Base-by-base conservation (phyloP, 2,113 vertebrate species). In the Felis chaus region DNA sequence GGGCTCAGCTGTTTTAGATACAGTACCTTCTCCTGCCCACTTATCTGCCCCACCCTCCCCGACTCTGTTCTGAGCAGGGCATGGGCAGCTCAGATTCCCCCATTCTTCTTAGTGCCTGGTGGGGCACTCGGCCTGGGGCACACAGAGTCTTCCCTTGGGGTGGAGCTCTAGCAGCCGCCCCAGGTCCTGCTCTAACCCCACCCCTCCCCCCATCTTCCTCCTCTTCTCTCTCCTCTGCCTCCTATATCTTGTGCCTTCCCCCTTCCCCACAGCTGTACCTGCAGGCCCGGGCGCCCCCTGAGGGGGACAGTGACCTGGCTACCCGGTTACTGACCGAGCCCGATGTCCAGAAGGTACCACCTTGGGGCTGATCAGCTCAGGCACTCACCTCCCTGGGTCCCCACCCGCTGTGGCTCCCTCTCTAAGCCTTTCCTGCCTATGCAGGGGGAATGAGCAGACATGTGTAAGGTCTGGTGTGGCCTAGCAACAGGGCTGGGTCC, bases 191-290 rank as follows among this genome's bases (percentile, higher is more conserved):
- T 94, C 95, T 98, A 98, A 97, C 61, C 55, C 85, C 4, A 1
- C 39, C 68, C 74, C 74, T 55, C 61, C 53, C 53, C 63, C 29
- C 76, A 12, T 89, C 86, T 91, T 57, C 89, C 92, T 95, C 80
- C 82, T 74, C 65, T 41, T 88, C 57, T 89, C 39, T 81, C 76
- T 81, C 55, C 68, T 33, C 9, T 78, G 68, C 55, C 92, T 89
- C 95, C 73, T 15, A 36, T 31, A 93, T 89, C 55, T 91, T 97
- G 25, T 98, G 96, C 63, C 94, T 81, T 79, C 41, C 66, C 91
- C 66, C 73, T 3, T 95, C 98, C 98, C 98, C 98, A 98, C 99
- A 99, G 99, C 99, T 99, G 97, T 99, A 99, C 99, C 99, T 99
- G 98, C 97, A 99, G 98, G 98, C 98, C 98, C 98, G 98, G 98